Evolutionary conservation across 1,140 invertebrate species (phyloP), one percentile per base, ranked within the genome.

Genomic region (Liolophura sinensis): DNA sequence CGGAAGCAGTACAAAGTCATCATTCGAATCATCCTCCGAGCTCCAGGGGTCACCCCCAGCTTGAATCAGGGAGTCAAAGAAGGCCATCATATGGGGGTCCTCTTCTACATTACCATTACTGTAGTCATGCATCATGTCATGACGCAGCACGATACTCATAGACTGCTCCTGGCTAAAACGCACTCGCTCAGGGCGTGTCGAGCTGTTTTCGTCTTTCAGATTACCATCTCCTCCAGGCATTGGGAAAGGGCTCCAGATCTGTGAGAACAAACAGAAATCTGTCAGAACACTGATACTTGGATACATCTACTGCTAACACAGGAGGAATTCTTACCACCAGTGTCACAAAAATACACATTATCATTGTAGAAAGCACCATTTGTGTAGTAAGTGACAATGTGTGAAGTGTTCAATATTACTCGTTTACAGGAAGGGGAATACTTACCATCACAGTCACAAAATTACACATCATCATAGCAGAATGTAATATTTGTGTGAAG

Each of bases 61-160:
- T 81, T 96, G 94, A 12, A 97, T 92, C 0, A 97, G 82, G 5
- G 93, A 94, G 85, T 97, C 95, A 78, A 97, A 97, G 83, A 97
- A 97, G 24, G 95, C 95, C 90, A 97, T 93, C 95, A 97, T 97
- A 56, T 93, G 88, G 1, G 93, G 91, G 85, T 97, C 95, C 85
- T 97, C 95, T 51, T 90, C 88, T 0, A 91, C 93, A 7, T 92
- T 95, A 72, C 93, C 90, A 68, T 92, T 89, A 72, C 90, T 91
- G 70, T 86, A 87, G 68, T 88, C 86, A 73, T 87, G 84, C n/a
- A 83, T 77, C 77, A 85, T 83, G 18, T 84, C 76, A 76, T 90
- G 88, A 67, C 90, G 88, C 50, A 94, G 88, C 0, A 95, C 90
- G 31, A 96, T 86, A 62, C 90, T 90, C 51, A 94, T 90, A 72